These are phyloP conservation scores for Aphodius sticticus DNA, from an alignment of 2,888 invertebrate species.

Conservation along the genomic window DNA sequence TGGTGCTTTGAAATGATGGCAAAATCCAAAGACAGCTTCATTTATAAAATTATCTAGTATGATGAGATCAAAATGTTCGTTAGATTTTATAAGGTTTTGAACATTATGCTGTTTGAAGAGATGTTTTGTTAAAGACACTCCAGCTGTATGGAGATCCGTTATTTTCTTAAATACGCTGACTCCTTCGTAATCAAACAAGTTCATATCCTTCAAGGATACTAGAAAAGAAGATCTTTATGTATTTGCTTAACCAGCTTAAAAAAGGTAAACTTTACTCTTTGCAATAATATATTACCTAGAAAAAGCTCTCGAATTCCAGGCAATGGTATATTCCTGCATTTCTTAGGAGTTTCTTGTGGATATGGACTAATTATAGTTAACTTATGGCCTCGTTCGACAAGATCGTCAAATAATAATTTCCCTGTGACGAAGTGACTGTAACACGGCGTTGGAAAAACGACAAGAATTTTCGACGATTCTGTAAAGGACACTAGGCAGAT, in stretches of 20 bases:
- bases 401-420: slow-evolving; percentile 46
- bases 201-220: not conserved
- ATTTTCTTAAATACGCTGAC: not conserved
- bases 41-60: slow-evolving; percentile 60
- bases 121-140: slow-evolving; percentile 23
- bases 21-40: slow-evolving; percentile 58
- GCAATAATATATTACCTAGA: slow-evolving; percentile 31
- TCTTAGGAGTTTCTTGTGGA: slow-evolving; percentile 43
- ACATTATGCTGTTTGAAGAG: slow-evolving; percentile 39
- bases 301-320: slow-evolving; percentile 37
- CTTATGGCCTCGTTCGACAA: slow-evolving; percentile 57
- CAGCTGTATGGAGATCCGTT: not conserved
- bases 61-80: slow-evolving; percentile 55
- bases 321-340: slow-evolving; percentile 44
- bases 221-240: not conserved
- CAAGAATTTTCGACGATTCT: slow-evolving; percentile 42
- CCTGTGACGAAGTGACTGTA: slow-evolving; percentile 49
- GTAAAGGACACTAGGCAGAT: not conserved
- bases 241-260: not conserved
- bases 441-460: slow-evolving; percentile 46
- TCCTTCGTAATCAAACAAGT: slow-evolving; percentile 16
- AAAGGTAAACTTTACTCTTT: not conserved
- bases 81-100: slow-evolving; percentile 48
- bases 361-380: slow-evolving; percentile 53
- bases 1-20: slow-evolving; percentile 52